Conservation (phyloP, 2,113 vertebrate species). For the Motacilla tschutschensis region DNA sequence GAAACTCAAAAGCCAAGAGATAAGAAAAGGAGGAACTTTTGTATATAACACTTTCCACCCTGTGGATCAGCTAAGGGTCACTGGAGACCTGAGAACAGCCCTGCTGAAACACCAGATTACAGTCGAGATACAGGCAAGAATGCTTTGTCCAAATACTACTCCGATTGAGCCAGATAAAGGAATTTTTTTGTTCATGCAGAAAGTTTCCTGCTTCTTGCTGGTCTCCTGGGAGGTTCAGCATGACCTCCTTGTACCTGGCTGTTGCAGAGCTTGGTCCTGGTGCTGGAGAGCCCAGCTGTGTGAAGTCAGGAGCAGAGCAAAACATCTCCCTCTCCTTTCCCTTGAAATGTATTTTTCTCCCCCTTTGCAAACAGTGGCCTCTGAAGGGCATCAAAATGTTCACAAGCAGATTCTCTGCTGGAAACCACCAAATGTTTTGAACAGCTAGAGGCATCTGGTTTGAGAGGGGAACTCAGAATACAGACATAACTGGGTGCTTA, state of each 20-base stretch:
- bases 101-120: not conserved
- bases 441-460: not conserved
- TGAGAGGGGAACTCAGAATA: not conserved
- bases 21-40: not conserved
- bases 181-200: not conserved
- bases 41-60: not conserved
- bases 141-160: not conserved
- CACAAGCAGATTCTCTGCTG: not conserved
- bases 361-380: not conserved
- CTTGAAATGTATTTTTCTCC: not conserved
- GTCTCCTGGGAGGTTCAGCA: not conserved
- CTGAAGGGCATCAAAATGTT: not conserved
- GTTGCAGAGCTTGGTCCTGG: not conserved
- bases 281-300: fast-evolving
- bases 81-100: not conserved
- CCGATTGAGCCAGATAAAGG: not conserved
- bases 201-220: not conserved
- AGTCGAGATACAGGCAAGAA: not conserved
- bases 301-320: not conserved
- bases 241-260: not conserved
- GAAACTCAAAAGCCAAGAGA: not conserved
- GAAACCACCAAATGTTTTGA: not conserved
- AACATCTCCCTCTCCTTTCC: not conserved
- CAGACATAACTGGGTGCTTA: not conserved
- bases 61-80: not conserved